Evolutionary conservation across 2,113 vertebrate species (phyloP).

Genomic region (Melierax canorus): DNA sequence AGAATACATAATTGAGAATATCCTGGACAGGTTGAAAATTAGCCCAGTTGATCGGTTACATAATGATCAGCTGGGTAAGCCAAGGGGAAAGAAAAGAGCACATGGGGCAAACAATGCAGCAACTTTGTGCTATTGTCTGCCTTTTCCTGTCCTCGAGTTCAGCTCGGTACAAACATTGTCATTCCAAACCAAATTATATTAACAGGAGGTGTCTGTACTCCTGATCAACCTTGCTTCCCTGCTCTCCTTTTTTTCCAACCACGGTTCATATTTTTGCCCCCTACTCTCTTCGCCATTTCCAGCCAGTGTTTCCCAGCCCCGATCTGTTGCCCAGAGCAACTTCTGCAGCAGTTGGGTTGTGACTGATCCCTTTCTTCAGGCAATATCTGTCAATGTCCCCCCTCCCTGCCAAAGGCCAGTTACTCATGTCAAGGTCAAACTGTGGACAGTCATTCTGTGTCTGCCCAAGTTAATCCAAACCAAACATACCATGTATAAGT

Average conservation of each 20-base stretch:
- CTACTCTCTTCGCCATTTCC: neutral
- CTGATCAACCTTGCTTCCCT: neutral
- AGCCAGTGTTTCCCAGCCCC: neutral
- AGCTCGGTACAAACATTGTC: conserved; percentile 22
- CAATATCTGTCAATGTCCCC: conserved; percentile 11
- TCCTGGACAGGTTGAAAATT: conserved; percentile 66
- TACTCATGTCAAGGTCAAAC: conserved; percentile 63
- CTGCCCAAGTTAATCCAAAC: conserved; percentile 58
- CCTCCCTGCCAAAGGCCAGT: conserved; percentile 38
- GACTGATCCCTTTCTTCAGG: conserved; percentile 46
- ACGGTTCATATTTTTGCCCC: rapidly evolving
- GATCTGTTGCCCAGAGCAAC: conserved; percentile 30
- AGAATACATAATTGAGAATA: conserved; percentile 62
- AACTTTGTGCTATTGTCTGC: conserved; percentile 36
- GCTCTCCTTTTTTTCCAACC: rapidly evolving
- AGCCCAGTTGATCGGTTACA: conserved; percentile 46
- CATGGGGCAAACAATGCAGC: conserved; percentile 7
- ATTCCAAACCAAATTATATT: conserved; percentile 29
- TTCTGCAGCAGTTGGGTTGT: neutral
- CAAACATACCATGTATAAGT: conserved; percentile 54
- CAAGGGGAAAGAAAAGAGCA: conserved; percentile 38
- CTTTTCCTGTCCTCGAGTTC: conserved; percentile 54
- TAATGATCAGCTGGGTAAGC: conserved; percentile 50
- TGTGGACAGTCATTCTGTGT: conserved; percentile 56
- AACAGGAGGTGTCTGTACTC: conserved; percentile 5